phyloP scores from a whole-genome alignment of 2,113 vertebrate genomes.

The Hemibagrus wyckioides region DNA sequence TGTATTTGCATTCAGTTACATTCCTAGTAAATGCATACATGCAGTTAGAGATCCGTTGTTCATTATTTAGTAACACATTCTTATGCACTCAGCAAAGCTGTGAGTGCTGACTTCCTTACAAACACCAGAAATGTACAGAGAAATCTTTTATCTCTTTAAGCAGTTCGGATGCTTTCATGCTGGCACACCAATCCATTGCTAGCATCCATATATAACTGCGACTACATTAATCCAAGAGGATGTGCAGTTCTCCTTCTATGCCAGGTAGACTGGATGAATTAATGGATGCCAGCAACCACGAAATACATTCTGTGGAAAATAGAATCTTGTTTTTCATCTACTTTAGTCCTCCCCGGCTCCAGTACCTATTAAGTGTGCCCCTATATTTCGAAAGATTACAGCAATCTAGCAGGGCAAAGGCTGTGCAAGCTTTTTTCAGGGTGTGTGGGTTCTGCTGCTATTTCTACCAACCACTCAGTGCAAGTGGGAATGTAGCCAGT shows the following conservation, averaged over 20 bases:
- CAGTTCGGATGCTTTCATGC: background rate
- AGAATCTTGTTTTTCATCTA: constrained; percentile 21
- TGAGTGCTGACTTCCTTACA: background rate
- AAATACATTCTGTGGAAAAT: background rate
- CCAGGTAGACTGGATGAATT: background rate
- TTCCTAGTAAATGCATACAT: background rate
- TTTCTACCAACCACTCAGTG: constrained; percentile 19
- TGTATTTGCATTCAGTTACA: background rate
- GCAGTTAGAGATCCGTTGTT: background rate
- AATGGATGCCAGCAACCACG: background rate
- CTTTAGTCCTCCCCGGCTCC: background rate
- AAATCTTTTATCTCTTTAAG: background rate
- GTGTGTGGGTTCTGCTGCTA: constrained; percentile 19
- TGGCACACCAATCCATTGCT: background rate
- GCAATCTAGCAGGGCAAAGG: constrained; percentile 14
- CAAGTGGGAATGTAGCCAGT: constrained; percentile 23
- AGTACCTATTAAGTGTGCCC: background rate
- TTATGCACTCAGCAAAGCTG: background rate
- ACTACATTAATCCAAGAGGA: constrained; percentile 18
- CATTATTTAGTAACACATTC: background rate
- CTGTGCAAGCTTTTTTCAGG: background rate
- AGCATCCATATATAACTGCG: constrained; percentile 1
- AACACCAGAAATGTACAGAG: background rate
- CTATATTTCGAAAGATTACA: constrained; percentile 8
- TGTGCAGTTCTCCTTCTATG: background rate